Evolutionary conservation across 2,797 vertebrate genomes (phyloP), one percentile per base, ranked within the genome.

Genomic region (Oreortyx pictus): DNA sequence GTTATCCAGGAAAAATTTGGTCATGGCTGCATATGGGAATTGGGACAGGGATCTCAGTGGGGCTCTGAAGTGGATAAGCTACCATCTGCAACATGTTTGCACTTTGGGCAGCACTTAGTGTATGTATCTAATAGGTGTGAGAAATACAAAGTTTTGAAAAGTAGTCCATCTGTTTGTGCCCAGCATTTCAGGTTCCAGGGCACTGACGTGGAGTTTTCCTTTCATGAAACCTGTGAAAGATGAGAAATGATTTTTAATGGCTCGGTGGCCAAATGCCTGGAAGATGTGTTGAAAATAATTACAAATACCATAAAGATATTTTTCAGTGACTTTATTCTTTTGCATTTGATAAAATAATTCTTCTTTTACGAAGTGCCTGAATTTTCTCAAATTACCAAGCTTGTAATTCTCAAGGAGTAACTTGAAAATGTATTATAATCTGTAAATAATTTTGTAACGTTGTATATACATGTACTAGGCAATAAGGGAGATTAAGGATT

Each of bases 361-460:
- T 85, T 89, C 2, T 50, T 85, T 91, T 83, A 66, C 80, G 41
- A 90, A 92, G 72, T 92, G 83, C 93, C 79, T 86, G 85, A 73
- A 71, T 88, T 77, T 81, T 68, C 7, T 12, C 81, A 39, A 71
- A 46, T 91, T 89, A 75, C 50, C 54, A 47, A 5, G 3, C 15
- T 71, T 0, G 0, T 74, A 8, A 73, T 72, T 70, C 23, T 59
- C 84, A 65, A 80, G 72, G 25, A 81, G 20, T 13, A 68, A 37
- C 23, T 44, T 70, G 56, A 73, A 82, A 35, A 52, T 57, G 2
- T 49, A 54, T n/a, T 77, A 16, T 14, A 44, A 59, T 66, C 41
- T 89, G 72, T 92, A 92, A 92, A 90, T 77, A 93, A 77, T 62
- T 89, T 71, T 85, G 39, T 82, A 77, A 65, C 20, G 72, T 82